Evolutionary conservation across 1,140 invertebrate species (phyloP).

Genomic region (Latrodectus geometricus): DNA sequence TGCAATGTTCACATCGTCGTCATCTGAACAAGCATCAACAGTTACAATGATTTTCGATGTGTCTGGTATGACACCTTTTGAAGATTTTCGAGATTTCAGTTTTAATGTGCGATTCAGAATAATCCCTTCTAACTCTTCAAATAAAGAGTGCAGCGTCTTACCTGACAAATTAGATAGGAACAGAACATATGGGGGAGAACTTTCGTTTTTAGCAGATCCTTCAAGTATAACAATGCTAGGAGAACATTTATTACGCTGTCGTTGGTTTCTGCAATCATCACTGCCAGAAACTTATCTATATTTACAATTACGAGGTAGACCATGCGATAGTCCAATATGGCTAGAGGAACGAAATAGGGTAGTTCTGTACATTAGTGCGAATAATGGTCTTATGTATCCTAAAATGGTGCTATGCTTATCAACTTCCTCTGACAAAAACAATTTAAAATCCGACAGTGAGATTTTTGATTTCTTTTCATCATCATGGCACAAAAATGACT

Average conservation of each 20-base stretch:
- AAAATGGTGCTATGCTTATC: constrained; percentile 58
- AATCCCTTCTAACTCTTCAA: constrained; percentile 67
- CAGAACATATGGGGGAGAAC: constrained; percentile 60
- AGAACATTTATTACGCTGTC: constrained; percentile 53
- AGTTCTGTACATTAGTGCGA: constrained; percentile 48
- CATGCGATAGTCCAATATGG: constrained; percentile 23
- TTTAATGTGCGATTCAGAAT: constrained; percentile 89
- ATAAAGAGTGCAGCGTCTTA: constrained; percentile 68
- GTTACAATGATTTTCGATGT: constrained; percentile 82
- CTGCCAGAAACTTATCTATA: constrained; percentile 60
- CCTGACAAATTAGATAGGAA: constrained; percentile 65
- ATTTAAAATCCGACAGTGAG: constrained; percentile 6
- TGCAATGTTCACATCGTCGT: constrained; percentile 80
- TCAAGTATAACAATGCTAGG: not conserved
- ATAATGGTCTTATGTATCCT: constrained; percentile 37
- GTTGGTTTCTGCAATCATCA: constrained; percentile 62
- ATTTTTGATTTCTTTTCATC: constrained; percentile 61
- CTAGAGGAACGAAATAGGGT: constrained; percentile 31
- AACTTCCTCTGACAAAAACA: not conserved
- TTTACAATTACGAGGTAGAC: constrained; percentile 57
- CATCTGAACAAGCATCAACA: constrained; percentile 74
- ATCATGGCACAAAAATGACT: constrained; percentile 59
- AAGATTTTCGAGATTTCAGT: constrained; percentile 84
- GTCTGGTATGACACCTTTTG: constrained; percentile 82
- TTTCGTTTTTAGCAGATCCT: constrained; percentile 46